A percentile compares a stretch with the other conserved stretches of the same genome.
Evolutionary conservation across 1,140 invertebrate genomes (phyloP).

Genomic region (Diplogasteroides magnus): DNA sequence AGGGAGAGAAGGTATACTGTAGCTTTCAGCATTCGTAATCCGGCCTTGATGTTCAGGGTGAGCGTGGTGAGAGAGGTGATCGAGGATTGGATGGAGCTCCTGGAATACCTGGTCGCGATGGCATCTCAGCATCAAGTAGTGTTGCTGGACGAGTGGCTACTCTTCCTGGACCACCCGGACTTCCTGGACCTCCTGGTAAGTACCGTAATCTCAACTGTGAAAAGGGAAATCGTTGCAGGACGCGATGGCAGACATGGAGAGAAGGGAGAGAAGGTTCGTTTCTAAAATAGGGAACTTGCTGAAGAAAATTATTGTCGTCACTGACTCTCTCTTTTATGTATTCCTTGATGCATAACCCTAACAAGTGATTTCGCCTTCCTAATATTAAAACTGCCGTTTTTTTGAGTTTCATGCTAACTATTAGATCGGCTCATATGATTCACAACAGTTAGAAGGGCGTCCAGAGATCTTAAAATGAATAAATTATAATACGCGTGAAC

Average conservation of each 20-base stretch:
- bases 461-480: too few relatives aligned
- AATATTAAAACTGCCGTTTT: conserved; percentile 2
- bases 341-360: too few relatives aligned
- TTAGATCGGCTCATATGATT: too few relatives aligned
- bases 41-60: conserved; percentile 36
- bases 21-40: conserved; percentile 1
- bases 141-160: neutral
- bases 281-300: too few relatives aligned
- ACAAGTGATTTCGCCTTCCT: too few relatives aligned
- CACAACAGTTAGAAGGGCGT: too few relatives aligned
- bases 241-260: conserved; percentile 36
- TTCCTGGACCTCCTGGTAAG: conserved; percentile 1
- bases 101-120: conserved; percentile 22
- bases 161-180: conserved; percentile 16
- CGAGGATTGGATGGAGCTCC: conserved; percentile 16
- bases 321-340: too few relatives aligned
- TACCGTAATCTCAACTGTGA: neutral
- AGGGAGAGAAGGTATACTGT: conserved; percentile 45
- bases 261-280: conserved; percentile 51
- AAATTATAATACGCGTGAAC: too few relatives aligned
- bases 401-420: too few relatives aligned
- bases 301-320: too few relatives aligned
- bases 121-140: neutral
- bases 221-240: neutral
- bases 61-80: conserved; percentile 42